Evolutionary conservation across 2,113 vertebrate genomes (phyloP), one percentile per base, ranked within the genome.

Genomic region (Edolisoma coerulescens): DNA sequence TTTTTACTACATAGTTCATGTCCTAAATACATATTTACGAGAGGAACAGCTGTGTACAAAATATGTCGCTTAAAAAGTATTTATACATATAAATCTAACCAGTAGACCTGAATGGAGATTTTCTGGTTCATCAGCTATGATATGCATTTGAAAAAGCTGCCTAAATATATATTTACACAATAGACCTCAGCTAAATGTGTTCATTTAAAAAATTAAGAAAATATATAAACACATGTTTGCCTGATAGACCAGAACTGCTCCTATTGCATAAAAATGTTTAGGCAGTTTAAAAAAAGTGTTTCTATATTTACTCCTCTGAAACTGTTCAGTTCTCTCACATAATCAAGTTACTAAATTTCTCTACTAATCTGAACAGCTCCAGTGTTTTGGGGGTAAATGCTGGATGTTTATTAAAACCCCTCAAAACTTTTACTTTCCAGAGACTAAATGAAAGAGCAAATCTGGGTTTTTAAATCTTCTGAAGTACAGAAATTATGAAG

Each of bases 81-180:
- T 97, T 97, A 93, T 97, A 97, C 96, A 97, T 96, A 96, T 82
- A 97, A 97, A 96, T 96, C 96, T 97, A 97, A 96, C 90, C 90
- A 91, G 96, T 85, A 97, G 93, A 97, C 92, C 96, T 97, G 97
- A 97, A 97, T 94, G 93, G 87, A 97, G 94, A 77, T 92, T 89
- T 96, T 96, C 94, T 97, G 93, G 97, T 94, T 97, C 96, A 97
- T 97, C 97, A 97, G 95, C 87, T 97, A 97, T 97, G 97, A 97
- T 96, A 96, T 93, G 96, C 94, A 91, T 96, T 95, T 95, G 96
- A 94, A 97, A 97, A 97, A 97, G 96, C 96, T 97, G 97, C 96
- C 96, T 96, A 97, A 97, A 97, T 97, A 96, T 96, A 95, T 97
- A 97, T 97, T 97, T 97, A 97, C 97, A 97, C 97, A 97, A 97